A percentile compares a stretch with the other conserved stretches of the same genome.
Evolutionary conservation across 2,888 invertebrate genomes (phyloP).

Genomic region (Bombylius major): DNA sequence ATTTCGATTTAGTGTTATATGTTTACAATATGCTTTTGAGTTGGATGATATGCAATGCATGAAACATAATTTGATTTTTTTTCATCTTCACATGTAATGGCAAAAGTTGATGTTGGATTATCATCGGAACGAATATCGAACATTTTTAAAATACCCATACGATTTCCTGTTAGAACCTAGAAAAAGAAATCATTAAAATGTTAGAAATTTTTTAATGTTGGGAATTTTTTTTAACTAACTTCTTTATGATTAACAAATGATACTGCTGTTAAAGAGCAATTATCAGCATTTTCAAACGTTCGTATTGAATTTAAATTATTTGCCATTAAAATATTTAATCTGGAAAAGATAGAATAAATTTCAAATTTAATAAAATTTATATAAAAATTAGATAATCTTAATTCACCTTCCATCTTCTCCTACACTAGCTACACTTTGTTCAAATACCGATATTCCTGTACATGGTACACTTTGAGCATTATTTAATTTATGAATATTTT

Average conservation of each 20-base stretch:
- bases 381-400: slow-evolving; percentile 41
- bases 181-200: neutral
- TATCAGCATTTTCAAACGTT: slow-evolving; percentile 57
- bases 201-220: neutral
- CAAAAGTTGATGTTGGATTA: slow-evolving; percentile 55
- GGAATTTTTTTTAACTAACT: slow-evolving; percentile 23
- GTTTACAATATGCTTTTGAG: slow-evolving; percentile 68
- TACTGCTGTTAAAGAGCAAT: slow-evolving; percentile 65
- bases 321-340: slow-evolving; percentile 41
- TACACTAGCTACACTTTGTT: slow-evolving; percentile 65
- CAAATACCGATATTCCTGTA: slow-evolving; percentile 61
- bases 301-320: slow-evolving; percentile 37
- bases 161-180: slow-evolving; percentile 68
- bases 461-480: slow-evolving; percentile 49
- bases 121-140: slow-evolving; percentile 66
- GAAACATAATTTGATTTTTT: slow-evolving; percentile 46
- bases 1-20: neutral
- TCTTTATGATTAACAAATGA: slow-evolving; percentile 57
- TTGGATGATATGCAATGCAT: slow-evolving; percentile 70
- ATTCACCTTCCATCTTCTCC: slow-evolving; percentile 70
- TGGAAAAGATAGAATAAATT: slow-evolving; percentile 9
- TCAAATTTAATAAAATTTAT: slow-evolving; percentile 14
- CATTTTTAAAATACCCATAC: slow-evolving; percentile 80
- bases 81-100: slow-evolving; percentile 59
- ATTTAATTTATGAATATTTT: slow-evolving; percentile 51